These are phyloP conservation scores for Ditula angustiorana DNA, from an alignment of 2,888 invertebrate genomes.

Conservation along the genomic window DNA sequence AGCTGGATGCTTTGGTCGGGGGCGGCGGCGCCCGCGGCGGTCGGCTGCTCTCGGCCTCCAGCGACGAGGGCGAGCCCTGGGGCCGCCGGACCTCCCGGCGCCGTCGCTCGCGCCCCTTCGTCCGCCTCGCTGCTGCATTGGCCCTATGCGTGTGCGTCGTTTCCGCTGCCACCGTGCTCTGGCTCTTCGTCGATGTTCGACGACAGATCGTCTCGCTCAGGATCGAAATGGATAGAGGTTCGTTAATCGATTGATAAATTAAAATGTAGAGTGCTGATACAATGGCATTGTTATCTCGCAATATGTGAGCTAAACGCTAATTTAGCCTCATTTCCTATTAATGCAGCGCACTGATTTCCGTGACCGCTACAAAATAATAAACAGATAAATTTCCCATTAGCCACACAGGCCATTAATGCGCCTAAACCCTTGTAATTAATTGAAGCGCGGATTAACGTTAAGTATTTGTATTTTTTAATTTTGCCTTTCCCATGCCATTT, in stretches of 20 bases:
- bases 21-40: conserved; percentile 79
- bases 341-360: background rate
- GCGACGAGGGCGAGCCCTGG: conserved; percentile 85
- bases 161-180: conserved; percentile 87
- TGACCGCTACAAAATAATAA: background rate
- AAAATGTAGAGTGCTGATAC: background rate
- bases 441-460: background rate
- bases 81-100: conserved; percentile 67
- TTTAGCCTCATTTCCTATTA: conserved; percentile 5
- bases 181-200: conserved; percentile 89
- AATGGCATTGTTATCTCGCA: conserved; percentile 9
- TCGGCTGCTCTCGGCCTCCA: conserved; percentile 87
- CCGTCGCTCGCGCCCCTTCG: conserved; percentile 79
- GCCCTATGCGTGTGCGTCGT: conserved; percentile 87
- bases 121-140: conserved; percentile 86
- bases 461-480: too few species aligned
- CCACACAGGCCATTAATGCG: background rate
- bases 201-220: conserved; percentile 88
- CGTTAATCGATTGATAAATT: conserved; percentile 46
- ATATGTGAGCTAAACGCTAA: background rate
- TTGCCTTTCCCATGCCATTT: too few species aligned
- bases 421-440: background rate
- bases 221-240: conserved; percentile 89
- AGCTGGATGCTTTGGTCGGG: conserved; percentile 89
- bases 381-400: background rate